Percentiles rank a stretch among this genome's conserved stretches.
Conservation (phyloP, 2,113 vertebrate species). For the Cololabis saira region DNA sequence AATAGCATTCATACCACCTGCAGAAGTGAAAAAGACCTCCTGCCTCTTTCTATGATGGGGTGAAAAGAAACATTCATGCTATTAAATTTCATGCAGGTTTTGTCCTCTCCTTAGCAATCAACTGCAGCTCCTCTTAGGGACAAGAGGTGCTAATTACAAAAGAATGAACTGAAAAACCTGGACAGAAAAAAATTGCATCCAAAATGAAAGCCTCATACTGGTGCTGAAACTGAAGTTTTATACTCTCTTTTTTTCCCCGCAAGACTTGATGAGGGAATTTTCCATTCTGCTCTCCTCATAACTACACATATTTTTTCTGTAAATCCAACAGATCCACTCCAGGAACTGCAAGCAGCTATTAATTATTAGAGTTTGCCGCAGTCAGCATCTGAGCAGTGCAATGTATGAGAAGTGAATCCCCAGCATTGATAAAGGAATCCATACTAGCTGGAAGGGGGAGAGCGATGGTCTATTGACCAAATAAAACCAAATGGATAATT, state of each 20-base stretch:
- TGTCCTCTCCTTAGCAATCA: conserved; percentile 80
- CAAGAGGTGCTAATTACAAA: conserved; percentile 85
- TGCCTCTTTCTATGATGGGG: conserved; percentile 79
- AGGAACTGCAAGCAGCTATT: conserved; percentile 35
- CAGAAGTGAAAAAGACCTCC: conserved; percentile 82
- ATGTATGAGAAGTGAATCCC: conserved; percentile 45
- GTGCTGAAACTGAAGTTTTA: conserved; percentile 29
- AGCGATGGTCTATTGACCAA: conserved; percentile 30
- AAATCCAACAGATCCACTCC: conserved; percentile 21
- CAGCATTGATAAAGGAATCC: conserved; percentile 18
- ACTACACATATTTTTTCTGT: conserved; percentile 18
- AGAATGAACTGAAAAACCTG: conserved; percentile 75
- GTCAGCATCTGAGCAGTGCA: conserved; percentile 1
- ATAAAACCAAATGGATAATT: conserved; percentile 26
- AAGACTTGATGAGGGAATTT: background rate
- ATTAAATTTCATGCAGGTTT: conserved; percentile 77
- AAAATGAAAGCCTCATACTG: conserved; percentile 67
- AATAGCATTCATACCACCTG: conserved; percentile 83
- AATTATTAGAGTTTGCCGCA: conserved; percentile 40
- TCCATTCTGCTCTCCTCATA: conserved; percentile 14
- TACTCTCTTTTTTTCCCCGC: background rate
- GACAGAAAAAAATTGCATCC: background rate
- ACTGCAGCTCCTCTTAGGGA: conserved; percentile 81
- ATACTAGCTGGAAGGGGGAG: conserved; percentile 24
- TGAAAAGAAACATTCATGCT: conserved; percentile 78